Conservation (phyloP, 2,113 vertebrate genomes). For the Pica pica region DNA sequence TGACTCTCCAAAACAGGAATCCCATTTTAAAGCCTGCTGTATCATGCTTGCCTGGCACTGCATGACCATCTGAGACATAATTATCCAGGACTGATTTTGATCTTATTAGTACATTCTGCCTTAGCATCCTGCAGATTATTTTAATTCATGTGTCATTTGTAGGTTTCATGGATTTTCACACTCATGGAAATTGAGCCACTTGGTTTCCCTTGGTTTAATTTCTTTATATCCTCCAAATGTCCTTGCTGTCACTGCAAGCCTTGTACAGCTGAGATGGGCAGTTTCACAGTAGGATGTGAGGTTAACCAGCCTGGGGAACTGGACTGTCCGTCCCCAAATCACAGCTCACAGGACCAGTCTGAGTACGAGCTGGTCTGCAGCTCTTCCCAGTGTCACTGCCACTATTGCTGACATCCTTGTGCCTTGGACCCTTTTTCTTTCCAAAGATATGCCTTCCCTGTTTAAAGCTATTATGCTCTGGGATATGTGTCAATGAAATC, state of each 20-base stretch:
- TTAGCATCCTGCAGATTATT: neutral
- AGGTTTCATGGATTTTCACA: neutral
- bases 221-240: neutral
- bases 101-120: neutral
- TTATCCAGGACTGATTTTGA: neutral
- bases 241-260: neutral
- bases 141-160: neutral
- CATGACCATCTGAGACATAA: neutral
- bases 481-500: neutral
- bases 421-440: neutral
- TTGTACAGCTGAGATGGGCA: neutral
- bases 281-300: neutral
- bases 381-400: neutral
- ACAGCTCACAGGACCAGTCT: neutral
- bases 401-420: neutral
- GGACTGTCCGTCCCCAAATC: neutral
- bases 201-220: neutral
- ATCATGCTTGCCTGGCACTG: neutral
- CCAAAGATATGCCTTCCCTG: neutral
- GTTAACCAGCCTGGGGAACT: neutral
- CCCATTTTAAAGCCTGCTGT: neutral
- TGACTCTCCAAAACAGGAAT: neutral
- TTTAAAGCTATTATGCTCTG: neutral
- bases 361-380: neutral
- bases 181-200: neutral